phyloP scores from a whole-genome alignment of 2,888 invertebrate genomes.

The Meandrusa payeni region DNA sequence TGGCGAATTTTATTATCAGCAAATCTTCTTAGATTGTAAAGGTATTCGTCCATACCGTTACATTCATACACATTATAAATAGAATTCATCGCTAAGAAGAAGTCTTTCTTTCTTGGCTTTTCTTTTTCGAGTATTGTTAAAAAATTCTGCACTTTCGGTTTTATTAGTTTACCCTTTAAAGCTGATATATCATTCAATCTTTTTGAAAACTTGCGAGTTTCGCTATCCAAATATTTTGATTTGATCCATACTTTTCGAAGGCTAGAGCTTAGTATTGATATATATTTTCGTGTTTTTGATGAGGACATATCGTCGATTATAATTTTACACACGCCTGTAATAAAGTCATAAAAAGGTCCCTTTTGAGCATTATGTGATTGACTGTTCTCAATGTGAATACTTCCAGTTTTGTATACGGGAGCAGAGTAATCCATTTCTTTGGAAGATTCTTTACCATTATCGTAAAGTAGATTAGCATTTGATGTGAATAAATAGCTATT shows the following conservation, averaged over 20 bases:
- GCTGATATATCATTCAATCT: conserved; percentile 38
- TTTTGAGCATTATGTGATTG: conserved; percentile 23
- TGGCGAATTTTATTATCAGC: conserved; percentile 35
- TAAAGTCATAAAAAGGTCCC: conserved; percentile 52
- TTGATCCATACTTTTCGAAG: conserved; percentile 36
- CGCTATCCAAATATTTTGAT: conserved; percentile 40
- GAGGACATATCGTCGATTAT: conserved; percentile 39
- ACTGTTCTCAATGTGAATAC: no score
- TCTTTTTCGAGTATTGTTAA: conserved; percentile 36
- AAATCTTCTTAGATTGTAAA: conserved; percentile 46
- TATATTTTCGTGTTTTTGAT: conserved; percentile 39
- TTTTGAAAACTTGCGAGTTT: conserved; percentile 40
- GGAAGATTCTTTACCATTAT: not conserved
- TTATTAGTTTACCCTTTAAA: conserved; percentile 37
- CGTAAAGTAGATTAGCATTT: not conserved
- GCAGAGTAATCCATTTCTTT: conserved; percentile 1
- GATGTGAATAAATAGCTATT: not conserved
- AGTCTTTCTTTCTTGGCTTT: conserved; percentile 39
- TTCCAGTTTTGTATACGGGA: not conserved
- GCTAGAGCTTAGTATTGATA: conserved; percentile 40
- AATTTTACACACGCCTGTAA: conserved; percentile 46
- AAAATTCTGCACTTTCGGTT: conserved; percentile 39
- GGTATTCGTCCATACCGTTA: conserved; percentile 49
- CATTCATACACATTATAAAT: conserved; percentile 41
- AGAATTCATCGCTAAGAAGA: conserved; percentile 46